These are phyloP conservation scores for Cherax quadricarinatus DNA, from an alignment of 1,140 invertebrate genomes.

Conservation along the genomic window DNA sequence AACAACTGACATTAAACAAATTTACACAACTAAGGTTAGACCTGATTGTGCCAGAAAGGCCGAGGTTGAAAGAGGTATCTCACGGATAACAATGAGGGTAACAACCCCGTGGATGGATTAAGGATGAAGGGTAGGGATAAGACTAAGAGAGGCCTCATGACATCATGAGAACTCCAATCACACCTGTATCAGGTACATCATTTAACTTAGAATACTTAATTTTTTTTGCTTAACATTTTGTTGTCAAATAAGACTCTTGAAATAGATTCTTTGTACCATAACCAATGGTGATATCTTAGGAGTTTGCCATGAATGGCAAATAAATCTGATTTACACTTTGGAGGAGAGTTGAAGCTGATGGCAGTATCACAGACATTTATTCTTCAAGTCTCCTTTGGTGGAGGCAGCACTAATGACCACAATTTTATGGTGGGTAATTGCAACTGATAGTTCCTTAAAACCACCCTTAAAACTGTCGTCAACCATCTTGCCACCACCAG, in stretches of 20 bases:
- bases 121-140: slow-evolving; percentile 61
- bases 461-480: slow-evolving; percentile 7
- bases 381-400: slow-evolving; percentile 67
- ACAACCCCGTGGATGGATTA: slow-evolving; percentile 59
- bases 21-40: neutral
- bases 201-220: slow-evolving; percentile 56
- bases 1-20: neutral
- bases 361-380: slow-evolving; percentile 71
- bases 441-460: slow-evolving; percentile 17
- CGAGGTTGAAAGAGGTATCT: slow-evolving; percentile 49
- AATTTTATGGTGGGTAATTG: slow-evolving; percentile 34
- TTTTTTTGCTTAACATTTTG: slow-evolving; percentile 61
- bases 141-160: slow-evolving; percentile 65
- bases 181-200: slow-evolving; percentile 67
- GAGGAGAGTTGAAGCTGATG: slow-evolving; percentile 71
- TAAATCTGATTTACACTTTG: slow-evolving; percentile 60
- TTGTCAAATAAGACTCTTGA: slow-evolving; percentile 66
- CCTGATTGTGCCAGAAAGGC: neutral
- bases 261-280: slow-evolving; percentile 70
- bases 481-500: slow-evolving; percentile 36
- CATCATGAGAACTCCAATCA: slow-evolving; percentile 67
- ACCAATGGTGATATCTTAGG: slow-evolving; percentile 66
- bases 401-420: slow-evolving; percentile 38
- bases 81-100: slow-evolving; percentile 56
- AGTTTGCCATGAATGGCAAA: slow-evolving; percentile 62